These are phyloP conservation scores for Penaeus vannamei DNA, from an alignment of 1,140 invertebrate genomes.

Conservation along the genomic window DNA sequence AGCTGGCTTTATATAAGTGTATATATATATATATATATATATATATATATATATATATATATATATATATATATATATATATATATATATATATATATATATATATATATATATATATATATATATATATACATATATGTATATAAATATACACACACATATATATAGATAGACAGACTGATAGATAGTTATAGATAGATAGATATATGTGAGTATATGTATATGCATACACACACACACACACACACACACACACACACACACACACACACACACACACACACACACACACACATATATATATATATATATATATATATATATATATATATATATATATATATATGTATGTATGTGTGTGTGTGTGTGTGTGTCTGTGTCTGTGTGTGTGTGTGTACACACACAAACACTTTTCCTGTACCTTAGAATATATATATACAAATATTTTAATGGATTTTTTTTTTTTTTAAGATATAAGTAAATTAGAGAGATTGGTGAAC, in stretches of 20 bases:
- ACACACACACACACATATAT: background rate
- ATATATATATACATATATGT: background rate
- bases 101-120: background rate
- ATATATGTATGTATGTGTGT: background rate
- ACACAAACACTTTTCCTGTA: too few species aligned
- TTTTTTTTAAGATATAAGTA: too few species aligned
- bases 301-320: conserved; percentile 3
- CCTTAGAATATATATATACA: too few species aligned
- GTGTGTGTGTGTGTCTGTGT: background rate
- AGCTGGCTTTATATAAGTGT: background rate
- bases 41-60: background rate
- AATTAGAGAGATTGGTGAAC: too few species aligned
- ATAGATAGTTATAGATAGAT: background rate
- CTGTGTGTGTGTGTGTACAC: background rate
- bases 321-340: background rate
- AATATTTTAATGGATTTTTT: too few species aligned
- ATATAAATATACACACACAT: background rate
- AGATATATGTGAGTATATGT: background rate
- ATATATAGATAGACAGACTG: background rate
- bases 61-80: background rate
- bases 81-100: background rate
- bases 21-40: background rate
- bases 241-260: background rate
- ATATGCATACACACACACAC: background rate
- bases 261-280: background rate